These are phyloP conservation scores for Drosophila falleni DNA, from an alignment of 2,888 invertebrate genomes.

Conservation along the genomic window DNA sequence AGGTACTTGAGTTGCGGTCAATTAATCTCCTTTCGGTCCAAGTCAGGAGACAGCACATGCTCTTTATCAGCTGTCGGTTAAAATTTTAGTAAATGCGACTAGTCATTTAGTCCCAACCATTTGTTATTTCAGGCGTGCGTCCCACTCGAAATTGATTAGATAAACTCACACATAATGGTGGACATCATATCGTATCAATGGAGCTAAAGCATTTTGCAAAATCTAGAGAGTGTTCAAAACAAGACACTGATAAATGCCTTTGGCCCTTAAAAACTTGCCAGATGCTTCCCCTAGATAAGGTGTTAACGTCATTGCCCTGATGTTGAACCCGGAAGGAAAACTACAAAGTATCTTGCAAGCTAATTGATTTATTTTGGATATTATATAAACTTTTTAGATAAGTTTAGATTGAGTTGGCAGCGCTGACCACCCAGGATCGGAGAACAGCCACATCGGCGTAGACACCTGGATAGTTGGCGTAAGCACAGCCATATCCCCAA, in stretches of 20 bases:
- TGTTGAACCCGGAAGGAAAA: neutral
- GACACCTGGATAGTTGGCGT: constrained; percentile 65
- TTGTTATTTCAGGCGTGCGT: constrained; percentile 24
- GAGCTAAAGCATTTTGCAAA: constrained; percentile 20
- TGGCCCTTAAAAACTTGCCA: neutral
- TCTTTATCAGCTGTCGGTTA: constrained; percentile 14
- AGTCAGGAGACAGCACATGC: constrained; percentile 14
- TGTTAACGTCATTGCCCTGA: constrained; percentile 3
- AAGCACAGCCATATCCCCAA: constrained; percentile 75
- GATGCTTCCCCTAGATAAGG: constrained; percentile 21
- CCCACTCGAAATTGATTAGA: constrained; percentile 42
- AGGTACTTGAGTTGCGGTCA: constrained; percentile 12
- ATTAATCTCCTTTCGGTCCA: constrained; percentile 37
- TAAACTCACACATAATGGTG: constrained; percentile 19
- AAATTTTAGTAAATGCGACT: constrained; percentile 20
- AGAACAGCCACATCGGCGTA: constrained; percentile 55
- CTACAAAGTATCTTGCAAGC: neutral
- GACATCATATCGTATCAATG: constrained; percentile 17
- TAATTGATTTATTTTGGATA: constrained; percentile 11
- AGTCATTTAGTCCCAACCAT: constrained; percentile 8
- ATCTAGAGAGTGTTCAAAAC: constrained; percentile 9
- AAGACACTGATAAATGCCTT: constrained; percentile 2
- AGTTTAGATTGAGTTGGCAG: constrained; percentile 40
- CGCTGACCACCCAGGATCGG: constrained; percentile 53
- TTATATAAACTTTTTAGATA: neutral